phyloP scores from a whole-genome alignment of 2,113 vertebrate genomes.

The Meleagris gallopavo region DNA sequence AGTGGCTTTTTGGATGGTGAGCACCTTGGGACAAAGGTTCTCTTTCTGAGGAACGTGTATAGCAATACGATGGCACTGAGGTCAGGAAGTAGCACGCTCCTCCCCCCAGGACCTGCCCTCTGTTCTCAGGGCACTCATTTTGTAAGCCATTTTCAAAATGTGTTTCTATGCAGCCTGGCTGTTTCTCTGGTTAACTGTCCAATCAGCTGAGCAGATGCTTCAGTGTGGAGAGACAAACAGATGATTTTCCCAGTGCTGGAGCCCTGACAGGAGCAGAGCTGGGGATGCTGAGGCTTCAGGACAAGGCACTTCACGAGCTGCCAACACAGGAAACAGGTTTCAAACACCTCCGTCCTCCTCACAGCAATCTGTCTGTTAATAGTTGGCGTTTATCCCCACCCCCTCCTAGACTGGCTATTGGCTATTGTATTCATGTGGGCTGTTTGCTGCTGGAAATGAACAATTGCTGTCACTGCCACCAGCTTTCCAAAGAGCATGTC shows the following conservation, averaged over 20 bases:
- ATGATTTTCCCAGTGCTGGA: neutral
- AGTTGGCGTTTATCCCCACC: neutral
- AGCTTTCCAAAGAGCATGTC: neutral
- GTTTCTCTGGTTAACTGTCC: neutral
- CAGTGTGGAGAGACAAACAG: neutral
- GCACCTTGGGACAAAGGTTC: neutral
- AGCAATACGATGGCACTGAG: neutral
- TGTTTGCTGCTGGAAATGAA: constrained; percentile 38
- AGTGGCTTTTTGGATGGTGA: neutral
- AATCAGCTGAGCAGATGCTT: constrained; percentile 35
- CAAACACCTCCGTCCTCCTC: neutral
- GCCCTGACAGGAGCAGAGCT: rapidly evolving
- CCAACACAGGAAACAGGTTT: constrained; percentile 39
- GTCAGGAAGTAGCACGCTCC: neutral
- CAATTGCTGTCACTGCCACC: neutral
- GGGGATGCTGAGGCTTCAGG: neutral
- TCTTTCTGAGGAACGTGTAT: neutral
- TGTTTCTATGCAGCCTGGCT: constrained; percentile 7
- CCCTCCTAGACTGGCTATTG: neutral
- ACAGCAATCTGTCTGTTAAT: neutral
- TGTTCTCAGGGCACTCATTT: rapidly evolving
- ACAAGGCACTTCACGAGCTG: neutral
- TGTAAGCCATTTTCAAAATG: neutral
- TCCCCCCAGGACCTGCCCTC: neutral
- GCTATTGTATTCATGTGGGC: neutral